Evolutionary conservation across 1,140 invertebrate species (phyloP), one percentile per base, ranked within the genome.

Genomic region (Bombus difficillimus): DNA sequence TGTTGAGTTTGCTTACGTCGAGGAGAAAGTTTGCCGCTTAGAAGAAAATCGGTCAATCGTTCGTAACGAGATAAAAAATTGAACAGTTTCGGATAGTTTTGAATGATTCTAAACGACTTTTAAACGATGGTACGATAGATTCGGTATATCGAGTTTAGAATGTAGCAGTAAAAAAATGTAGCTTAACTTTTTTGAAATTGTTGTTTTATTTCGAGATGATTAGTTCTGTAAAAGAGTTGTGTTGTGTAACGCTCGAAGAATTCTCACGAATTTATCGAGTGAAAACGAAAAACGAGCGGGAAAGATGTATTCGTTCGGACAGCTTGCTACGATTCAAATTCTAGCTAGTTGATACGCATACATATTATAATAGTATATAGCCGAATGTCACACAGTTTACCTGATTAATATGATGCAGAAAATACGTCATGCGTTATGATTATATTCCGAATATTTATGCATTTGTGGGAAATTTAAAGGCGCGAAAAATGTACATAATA

Each of bases 11-110:
- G 82, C 39, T 66, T 43, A 64, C 57, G 86, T 53, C 69, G 69
- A 85, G 57, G 89, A 90, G 89, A 90, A 89, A 89, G 89, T 89
- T 90, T 78, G 57, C 66, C 88, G 85, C 53, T 89, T 78, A 78
- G 59, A 43, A 68, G 83, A 81, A 88, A 83, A 90, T 83, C 47
- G 81, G 86, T 83, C 77, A 72, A 87, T 79, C 78, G 86, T 82
- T 89, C 62, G 66, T 57, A 47, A 83, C 12, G 53, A 66, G 34
- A 69, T 73, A 73, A 71, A 76, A 88, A 88, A 88, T 86, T 74
- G 66, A 78, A 37, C 28, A 64, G 34, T 75, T 68, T 72, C 47
- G 6, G 6, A 53, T 53, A 64, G 34, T 64, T 62, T 34, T 15
- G 43, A 57, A 15, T 4, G n/a, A 13, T 71, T n/a, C 13, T 41